Percentiles rank a stretch among this genome's conserved stretches.
Conservation (phyloP, 1,140 invertebrate genomes). For the Hirudo medicinalis region DNA sequence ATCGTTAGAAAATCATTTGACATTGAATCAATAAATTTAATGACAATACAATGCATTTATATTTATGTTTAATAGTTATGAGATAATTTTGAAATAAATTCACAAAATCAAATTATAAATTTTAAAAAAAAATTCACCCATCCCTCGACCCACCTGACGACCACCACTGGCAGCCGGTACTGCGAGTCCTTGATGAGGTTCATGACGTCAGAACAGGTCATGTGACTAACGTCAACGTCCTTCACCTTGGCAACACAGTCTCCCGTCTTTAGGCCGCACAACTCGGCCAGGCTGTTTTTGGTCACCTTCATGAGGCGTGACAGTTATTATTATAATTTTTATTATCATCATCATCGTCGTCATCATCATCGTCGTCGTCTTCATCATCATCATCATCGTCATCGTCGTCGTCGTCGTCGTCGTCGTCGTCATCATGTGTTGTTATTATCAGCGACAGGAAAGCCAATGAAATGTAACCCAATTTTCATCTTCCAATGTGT, state of each 20-base stretch:
- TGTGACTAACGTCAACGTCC: neutral
- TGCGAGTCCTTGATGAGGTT: neutral
- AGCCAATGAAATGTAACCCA: no score
- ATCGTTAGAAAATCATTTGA: no score
- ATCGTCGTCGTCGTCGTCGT: neutral
- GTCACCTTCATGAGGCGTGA: no score
- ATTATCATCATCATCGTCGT: neutral
- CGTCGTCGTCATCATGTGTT: no score
- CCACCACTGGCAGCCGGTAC: neutral
- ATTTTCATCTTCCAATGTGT: no score
- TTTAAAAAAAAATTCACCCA: neutral
- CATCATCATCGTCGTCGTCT: neutral
- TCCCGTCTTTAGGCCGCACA: neutral
- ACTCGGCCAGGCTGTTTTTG: neutral
- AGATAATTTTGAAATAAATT: no score
- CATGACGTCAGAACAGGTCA: conserved; percentile 8
- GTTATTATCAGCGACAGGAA: no score
- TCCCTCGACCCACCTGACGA: neutral
- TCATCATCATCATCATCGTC: conserved; percentile 12
- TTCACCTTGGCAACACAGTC: neutral
- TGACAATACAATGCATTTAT: no score
- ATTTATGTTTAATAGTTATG: no score
- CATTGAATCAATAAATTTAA: no score
- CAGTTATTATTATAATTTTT: no score
- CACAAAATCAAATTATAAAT: neutral